Base-by-base conservation (phyloP, 2,888 invertebrate genomes). In the Prostheceraeus crozeri region DNA sequence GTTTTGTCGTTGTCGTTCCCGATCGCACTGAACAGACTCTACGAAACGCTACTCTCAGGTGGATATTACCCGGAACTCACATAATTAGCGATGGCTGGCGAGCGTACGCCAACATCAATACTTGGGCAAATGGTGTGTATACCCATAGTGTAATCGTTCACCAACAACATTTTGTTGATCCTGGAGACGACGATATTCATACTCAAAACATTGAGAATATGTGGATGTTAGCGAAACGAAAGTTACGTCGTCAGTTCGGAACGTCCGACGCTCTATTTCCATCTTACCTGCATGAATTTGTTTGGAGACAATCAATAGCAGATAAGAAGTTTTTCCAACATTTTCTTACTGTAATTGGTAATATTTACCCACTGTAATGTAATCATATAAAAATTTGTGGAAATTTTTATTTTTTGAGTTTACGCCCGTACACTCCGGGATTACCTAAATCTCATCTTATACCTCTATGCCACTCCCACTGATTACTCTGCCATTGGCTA, bases 11-110 rank as follows among this genome's bases (percentile, higher is more conserved):
- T 19, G 45, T 14, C n/a, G 45, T 40, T 6, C 14, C 45, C 8
- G 45, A 40, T 40, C n/a, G 45, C 8, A 40, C 45, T 14, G 45
- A n/a, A 11, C 19, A 14, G 6, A 64, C 62, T 21, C n/a, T 51
- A 11, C 8, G n/a, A n/a, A 8, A 6, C 14, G 4, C 4, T 4
- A 51, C 14, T 4, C 27, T 77, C 88, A 87, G 63, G 83, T 81
- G 71, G 6, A 86, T 48, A 35, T 33, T 52, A 55, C 61, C 62
- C 55, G 46, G 53, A 25, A 25, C 33, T 8, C 61, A 62, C 19
- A 61, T 51, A 19, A 19, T 57, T 11, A 56, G 30, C 3, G 57
- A 57, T 30, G 57, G 33, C 8, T 57, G 57, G 52, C 10, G n/a
- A 19, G n/a, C 56, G 6, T 56, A 45, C 19, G 46, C 16, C 3